Percentiles rank a stretch among this genome's conserved stretches.
Evolutionary conservation across 2,797 vertebrate genomes (phyloP).

Genomic region (Chiloscyllium punctatum): DNA sequence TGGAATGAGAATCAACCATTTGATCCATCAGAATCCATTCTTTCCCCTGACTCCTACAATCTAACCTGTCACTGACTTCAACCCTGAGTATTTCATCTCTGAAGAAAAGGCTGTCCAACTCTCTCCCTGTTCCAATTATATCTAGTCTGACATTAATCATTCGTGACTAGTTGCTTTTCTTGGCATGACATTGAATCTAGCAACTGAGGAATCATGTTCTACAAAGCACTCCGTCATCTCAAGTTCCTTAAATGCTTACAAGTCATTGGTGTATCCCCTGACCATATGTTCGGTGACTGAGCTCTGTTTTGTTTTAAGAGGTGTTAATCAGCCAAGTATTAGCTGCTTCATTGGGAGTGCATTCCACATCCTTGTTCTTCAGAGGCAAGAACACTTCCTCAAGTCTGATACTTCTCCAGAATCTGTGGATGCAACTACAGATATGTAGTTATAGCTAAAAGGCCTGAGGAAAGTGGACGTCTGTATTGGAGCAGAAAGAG

Average conservation of each 20-base stretch:
- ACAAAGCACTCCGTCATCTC: neutral
- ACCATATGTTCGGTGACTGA: neutral
- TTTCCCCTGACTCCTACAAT: neutral
- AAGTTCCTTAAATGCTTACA: neutral
- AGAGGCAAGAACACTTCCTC: neutral
- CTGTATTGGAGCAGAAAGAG: neutral
- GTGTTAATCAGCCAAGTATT: neutral
- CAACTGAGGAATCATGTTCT: neutral
- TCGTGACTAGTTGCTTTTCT: neutral
- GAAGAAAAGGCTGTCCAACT: neutral
- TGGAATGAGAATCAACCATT: neutral
- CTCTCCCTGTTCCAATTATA: neutral
- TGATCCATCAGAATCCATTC: neutral
- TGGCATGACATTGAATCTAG: conserved; percentile 12
- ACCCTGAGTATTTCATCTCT: neutral
- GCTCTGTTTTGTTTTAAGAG: neutral
- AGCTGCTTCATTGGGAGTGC: neutral
- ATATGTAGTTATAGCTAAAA: neutral
- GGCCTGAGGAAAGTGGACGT: neutral
- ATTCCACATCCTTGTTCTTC: neutral
- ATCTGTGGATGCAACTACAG: neutral
- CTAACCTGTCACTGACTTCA: neutral
- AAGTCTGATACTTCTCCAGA: neutral
- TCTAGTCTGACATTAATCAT: neutral
- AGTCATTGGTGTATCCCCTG: neutral